A percentile compares a stretch with the other conserved stretches of the same genome.
These are phyloP conservation scores for Calosoma granatense DNA, from an alignment of 1,140 invertebrate genomes.

Conservation along the genomic window DNA sequence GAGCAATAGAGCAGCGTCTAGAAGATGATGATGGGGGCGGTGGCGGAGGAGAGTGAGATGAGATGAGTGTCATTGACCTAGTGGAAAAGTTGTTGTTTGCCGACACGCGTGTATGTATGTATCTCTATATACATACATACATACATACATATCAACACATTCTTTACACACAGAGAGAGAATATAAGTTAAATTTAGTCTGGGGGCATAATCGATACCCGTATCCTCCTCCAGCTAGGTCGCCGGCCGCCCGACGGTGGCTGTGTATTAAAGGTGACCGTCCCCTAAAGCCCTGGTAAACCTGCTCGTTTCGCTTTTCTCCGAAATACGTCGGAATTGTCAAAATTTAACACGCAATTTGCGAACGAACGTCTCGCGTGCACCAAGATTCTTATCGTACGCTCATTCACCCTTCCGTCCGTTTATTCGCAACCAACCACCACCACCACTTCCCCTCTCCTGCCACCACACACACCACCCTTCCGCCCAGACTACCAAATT, in stretches of 20 bases:
- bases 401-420: not conserved
- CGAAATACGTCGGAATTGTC: not conserved
- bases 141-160: not conserved
- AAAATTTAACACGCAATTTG: constrained; percentile 8
- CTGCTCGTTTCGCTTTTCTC: not conserved
- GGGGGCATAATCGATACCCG: not conserved
- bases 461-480: not conserved
- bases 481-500: too few species aligned
- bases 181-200: constrained; percentile 6
- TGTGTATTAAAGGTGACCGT: not conserved
- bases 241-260: not conserved
- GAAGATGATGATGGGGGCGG: too few species aligned
- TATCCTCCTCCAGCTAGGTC: too few species aligned
- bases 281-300: not conserved
- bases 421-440: not conserved
- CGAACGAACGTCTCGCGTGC: not conserved
- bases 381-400: not conserved
- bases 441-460: not conserved
- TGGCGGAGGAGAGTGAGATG: too few species aligned
- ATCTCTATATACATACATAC: not conserved
- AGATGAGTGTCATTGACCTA: not conserved
- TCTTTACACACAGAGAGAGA: not conserved
- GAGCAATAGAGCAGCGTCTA: too few species aligned
- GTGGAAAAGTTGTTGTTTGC: not conserved
- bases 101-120: not conserved